Conservation (phyloP, 2,888 invertebrate genomes). For the Rhamnusium bicolor region DNA sequence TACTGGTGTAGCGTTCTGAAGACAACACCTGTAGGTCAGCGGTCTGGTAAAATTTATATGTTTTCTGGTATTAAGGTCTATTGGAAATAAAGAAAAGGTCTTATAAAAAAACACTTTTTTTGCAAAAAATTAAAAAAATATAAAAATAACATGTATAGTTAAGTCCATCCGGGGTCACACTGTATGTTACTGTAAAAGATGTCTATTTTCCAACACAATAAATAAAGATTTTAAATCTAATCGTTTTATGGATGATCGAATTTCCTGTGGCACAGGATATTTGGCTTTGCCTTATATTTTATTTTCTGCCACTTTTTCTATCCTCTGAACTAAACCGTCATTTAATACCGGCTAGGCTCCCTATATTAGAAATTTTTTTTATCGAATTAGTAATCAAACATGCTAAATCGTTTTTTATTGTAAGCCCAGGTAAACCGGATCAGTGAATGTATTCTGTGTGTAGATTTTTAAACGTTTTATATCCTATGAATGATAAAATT, state of each 20-base stretch:
- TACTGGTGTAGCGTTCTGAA: no score
- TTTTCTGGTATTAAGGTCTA: no score
- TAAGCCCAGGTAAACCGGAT: background rate
- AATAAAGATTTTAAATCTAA: background rate
- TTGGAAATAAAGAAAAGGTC: no score
- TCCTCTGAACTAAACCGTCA: background rate
- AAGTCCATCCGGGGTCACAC: no score
- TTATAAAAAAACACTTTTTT: no score
- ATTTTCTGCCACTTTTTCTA: background rate
- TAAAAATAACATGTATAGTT: no score
- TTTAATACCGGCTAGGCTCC: background rate
- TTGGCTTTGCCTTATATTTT: background rate
- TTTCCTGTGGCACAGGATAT: background rate
- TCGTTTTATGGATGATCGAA: conserved; percentile 1
- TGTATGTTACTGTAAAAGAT: background rate
- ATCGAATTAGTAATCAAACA: background rate
- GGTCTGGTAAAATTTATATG: no score
- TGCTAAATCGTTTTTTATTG: background rate
- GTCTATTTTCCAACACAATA: background rate
- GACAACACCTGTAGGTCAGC: no score
- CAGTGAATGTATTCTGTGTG: no score
- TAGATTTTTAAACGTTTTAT: background rate
- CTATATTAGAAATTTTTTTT: background rate
- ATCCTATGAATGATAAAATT: no score
- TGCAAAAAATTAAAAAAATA: no score